phyloP scores from a whole-genome alignment of 2,888 invertebrate species.

The Mythimna impura region DNA sequence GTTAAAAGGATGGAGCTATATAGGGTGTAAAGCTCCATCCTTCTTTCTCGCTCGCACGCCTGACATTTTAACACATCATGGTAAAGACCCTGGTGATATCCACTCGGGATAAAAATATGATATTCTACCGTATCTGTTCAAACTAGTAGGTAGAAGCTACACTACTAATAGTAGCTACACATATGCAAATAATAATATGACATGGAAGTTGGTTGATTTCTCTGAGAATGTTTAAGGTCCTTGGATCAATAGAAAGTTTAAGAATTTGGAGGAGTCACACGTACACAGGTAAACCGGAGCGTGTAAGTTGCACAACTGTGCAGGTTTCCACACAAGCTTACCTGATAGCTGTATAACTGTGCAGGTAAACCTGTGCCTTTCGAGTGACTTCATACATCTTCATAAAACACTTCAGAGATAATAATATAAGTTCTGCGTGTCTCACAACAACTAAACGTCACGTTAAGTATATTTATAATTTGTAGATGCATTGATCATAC shows the following conservation, averaged over 20 bases:
- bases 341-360: too few species aligned
- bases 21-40: too few species aligned
- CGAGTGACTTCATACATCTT: not conserved
- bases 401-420: not conserved
- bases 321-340: too few species aligned
- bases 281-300: too few species aligned
- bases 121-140: not conserved
- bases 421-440: not conserved
- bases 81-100: not conserved
- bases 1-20: too few species aligned
- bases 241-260: not conserved
- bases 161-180: not conserved
- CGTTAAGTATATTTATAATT: conserved; percentile 34
- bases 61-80: too few species aligned
- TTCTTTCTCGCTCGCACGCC: too few species aligned
- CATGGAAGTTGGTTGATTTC: not conserved
- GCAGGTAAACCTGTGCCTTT: too few species aligned
- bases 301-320: too few species aligned
- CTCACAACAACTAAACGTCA: not conserved
- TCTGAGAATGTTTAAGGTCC: not conserved
- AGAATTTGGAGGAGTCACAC: not conserved
- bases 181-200: too few species aligned
- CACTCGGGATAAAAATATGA: not conserved
- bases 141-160: not conserved
- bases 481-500: conserved; percentile 78